Base-by-base conservation (phyloP, 2,888 invertebrate species). In the Ptychoptera albimana region DNA sequence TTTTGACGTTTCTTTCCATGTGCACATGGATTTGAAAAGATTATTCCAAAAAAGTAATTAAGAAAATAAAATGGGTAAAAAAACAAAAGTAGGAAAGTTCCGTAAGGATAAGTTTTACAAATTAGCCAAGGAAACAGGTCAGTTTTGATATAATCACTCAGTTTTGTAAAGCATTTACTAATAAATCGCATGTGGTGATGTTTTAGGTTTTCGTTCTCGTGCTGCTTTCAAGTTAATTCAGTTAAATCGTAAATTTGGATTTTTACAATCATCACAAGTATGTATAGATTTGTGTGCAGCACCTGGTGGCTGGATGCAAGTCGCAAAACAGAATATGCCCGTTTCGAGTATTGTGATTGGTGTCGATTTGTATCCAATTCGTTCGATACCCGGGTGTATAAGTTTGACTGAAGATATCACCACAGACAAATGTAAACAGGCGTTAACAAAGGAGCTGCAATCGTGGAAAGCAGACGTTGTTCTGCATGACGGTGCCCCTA, bases 211-310 rank as follows among this genome's bases (percentile, higher is more conserved):
- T 64, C 77, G 98, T 52, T 94, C 97, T 52, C 79, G 98, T 70
- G 93, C 98, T 55, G 93, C 98, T n/a, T 99, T 98, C 68, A 99
- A 99, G 61, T 76, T 99, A 53, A 89, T 98, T 50, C 98, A 99
- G 61, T 65, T 99, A 43, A 98, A 99, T 67, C 75, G 96, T 50
- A 94, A 94, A 63, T 98, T 89, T 68, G 89, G 91, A 44, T 98
- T 99, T 65, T 70, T 99, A 7, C 91, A 97, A 73, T 85, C 82
- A 59, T 88, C 96, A 1, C 76, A 89, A 71, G 94, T 98, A 72
- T 86, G 93, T 53, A 78, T 99, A 57, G 98, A 99, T 74, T 70
- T 99, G 49, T 99, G 98, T 68, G 98, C 98, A 11, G 98, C 98
- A 1, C 98, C 98, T 1, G 97, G 97, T 58, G 96, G 96, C 54